These are phyloP conservation scores for Centrocercus urophasianus DNA, from an alignment of 2,113 vertebrate species.

Conservation along the genomic window DNA sequence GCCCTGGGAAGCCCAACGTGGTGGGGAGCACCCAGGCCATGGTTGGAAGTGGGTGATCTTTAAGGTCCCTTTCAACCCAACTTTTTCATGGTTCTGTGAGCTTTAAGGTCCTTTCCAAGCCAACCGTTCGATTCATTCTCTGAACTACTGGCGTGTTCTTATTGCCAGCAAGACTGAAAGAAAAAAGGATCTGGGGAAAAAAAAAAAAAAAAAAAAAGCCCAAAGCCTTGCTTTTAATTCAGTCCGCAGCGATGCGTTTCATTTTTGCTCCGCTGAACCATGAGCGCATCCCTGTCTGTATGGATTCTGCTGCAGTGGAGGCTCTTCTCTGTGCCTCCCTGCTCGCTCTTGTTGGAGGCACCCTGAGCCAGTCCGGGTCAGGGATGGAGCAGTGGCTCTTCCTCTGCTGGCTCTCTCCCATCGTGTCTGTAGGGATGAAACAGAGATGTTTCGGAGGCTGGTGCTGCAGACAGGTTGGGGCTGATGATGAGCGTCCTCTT, in stretches of 20 bases:
- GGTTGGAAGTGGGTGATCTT: no score
- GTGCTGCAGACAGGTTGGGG: background rate
- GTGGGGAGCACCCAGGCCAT: no score
- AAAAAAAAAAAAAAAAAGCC: no score
- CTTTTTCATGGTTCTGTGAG: no score
- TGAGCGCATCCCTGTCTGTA: fast-evolving
- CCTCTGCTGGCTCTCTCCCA: fast-evolving
- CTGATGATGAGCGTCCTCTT: fast-evolving
- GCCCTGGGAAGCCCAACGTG: no score
- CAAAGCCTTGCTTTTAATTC: background rate
- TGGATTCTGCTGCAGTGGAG: fast-evolving
- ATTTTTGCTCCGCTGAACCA: background rate
- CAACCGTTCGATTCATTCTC: no score
- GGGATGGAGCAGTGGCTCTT: background rate
- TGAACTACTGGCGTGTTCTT: fast-evolving
- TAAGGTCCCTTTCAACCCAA: no score
- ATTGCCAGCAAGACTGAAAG: background rate
- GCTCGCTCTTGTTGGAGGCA: background rate
- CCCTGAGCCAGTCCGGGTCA: no score
- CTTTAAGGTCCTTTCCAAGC: no score
- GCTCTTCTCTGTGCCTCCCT: background rate
- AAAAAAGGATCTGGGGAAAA: no score
- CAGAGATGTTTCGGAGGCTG: background rate
- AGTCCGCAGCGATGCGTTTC: background rate
- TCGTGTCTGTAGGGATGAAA: fast-evolving